Conservation (phyloP, 2,797 vertebrate genomes). For the Petrocephalus sullivani region DNA sequence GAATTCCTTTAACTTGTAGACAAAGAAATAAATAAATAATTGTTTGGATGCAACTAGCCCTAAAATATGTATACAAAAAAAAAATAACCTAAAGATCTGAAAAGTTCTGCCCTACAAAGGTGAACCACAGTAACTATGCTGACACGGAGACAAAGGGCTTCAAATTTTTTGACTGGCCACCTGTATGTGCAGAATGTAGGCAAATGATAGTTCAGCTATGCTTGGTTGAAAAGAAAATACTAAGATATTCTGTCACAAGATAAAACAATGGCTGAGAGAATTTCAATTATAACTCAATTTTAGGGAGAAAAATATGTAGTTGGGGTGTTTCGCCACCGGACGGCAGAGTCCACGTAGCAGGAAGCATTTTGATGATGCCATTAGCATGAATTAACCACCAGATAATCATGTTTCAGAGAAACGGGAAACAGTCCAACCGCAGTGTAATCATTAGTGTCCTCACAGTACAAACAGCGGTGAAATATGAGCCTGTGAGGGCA, state of each 20-base stretch:
- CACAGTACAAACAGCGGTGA: neutral
- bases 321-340: neutral
- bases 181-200: neutral
- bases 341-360: neutral
- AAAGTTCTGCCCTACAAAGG: neutral
- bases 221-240: neutral
- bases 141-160: neutral
- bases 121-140: neutral
- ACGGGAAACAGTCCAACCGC: neutral
- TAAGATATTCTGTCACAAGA: neutral
- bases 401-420: neutral
- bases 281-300: neutral
- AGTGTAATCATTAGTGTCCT: neutral
- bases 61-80: neutral
- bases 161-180: neutral
- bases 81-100: neutral
- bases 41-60: neutral
- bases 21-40: neutral
- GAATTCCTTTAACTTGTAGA: neutral
- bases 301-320: too few species aligned
- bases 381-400: neutral
- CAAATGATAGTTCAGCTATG: neutral
- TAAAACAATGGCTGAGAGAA: neutral
- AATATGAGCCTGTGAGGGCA: neutral
- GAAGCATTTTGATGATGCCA: neutral